A percentile compares a stretch with the other conserved stretches of the same genome.
phyloP scores from a whole-genome alignment of 2,113 vertebrate genomes.

The Leptosomus discolor region DNA sequence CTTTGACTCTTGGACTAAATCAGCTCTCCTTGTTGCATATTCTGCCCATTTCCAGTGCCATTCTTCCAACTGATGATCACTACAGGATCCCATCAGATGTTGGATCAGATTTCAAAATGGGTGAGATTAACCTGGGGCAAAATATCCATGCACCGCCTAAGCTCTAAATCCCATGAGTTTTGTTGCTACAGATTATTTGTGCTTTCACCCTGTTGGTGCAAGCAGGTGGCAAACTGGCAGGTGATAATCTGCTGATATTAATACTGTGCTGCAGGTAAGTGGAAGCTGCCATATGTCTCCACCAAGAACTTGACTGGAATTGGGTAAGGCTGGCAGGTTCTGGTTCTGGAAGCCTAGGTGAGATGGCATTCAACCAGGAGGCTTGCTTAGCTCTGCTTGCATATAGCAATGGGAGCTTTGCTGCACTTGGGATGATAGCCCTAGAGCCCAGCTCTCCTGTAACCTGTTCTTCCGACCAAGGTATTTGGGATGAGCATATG shows the following conservation, averaged over 20 bases:
- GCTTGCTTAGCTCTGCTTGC: neutral
- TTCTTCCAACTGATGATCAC: neutral
- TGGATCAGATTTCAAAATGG: neutral
- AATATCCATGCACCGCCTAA: neutral
- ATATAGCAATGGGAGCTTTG: neutral
- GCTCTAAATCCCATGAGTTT: neutral
- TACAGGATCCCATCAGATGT: accelerated
- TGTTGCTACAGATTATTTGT: neutral
- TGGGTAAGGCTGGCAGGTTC: neutral
- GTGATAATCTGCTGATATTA: neutral
- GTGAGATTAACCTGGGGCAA: neutral
- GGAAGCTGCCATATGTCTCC: neutral
- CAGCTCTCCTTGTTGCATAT: neutral
- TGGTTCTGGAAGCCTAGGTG: neutral
- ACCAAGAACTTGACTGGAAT: neutral
- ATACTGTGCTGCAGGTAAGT: neutral
- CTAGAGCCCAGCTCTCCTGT: neutral
- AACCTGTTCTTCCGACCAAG: neutral
- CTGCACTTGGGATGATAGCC: neutral
- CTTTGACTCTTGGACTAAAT: neutral
- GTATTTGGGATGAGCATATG: too few species aligned
- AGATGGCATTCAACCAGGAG: neutral
- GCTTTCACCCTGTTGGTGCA: neutral
- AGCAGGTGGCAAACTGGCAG: neutral
- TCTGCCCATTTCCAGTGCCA: neutral